A percentile compares a stretch with the other conserved stretches of the same genome.
Evolutionary conservation across 2,888 invertebrate species (phyloP).

Genomic region (Pandemis heparana): DNA sequence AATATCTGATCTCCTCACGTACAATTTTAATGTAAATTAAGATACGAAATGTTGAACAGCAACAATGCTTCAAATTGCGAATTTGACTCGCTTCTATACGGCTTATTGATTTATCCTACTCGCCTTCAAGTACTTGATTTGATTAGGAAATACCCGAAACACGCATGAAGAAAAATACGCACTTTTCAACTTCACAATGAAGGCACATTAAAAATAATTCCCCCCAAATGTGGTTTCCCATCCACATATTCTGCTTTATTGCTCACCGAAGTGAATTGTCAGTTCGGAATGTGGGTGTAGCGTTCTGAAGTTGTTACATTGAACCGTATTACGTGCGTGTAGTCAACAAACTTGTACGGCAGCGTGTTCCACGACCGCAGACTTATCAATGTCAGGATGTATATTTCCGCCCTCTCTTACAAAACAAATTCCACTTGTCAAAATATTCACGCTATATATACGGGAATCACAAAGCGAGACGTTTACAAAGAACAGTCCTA

Average conservation of each 20-base stretch:
- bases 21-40: slow-evolving; percentile 2
- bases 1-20: neutral
- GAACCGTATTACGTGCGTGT: slow-evolving; percentile 38
- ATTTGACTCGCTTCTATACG: slow-evolving; percentile 6
- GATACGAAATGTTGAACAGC: neutral
- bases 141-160: slow-evolving; percentile 34
- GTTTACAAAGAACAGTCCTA: slow-evolving; percentile 78
- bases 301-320: slow-evolving; percentile 23
- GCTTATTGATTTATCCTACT: slow-evolving; percentile 32
- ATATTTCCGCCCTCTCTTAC: slow-evolving; percentile 63
- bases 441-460: slow-evolving; percentile 79
- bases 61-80: slow-evolving; percentile 15
- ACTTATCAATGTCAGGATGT: slow-evolving; percentile 61
- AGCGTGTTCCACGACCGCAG: slow-evolving; percentile 53
- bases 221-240: slow-evolving; percentile 43
- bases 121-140: slow-evolving; percentile 31
- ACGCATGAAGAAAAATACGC: slow-evolving; percentile 36
- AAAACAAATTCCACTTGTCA: slow-evolving; percentile 81
- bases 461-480: slow-evolving; percentile 79
- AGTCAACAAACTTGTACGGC: slow-evolving; percentile 47
- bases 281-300: slow-evolving; percentile 15
- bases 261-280: slow-evolving; percentile 44
- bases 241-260: slow-evolving; percentile 43
- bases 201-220: slow-evolving; percentile 44
- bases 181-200: slow-evolving; percentile 42